phyloP scores from a whole-genome alignment of 2,797 vertebrate genomes.

The Propithecus deckenii region DNA sequence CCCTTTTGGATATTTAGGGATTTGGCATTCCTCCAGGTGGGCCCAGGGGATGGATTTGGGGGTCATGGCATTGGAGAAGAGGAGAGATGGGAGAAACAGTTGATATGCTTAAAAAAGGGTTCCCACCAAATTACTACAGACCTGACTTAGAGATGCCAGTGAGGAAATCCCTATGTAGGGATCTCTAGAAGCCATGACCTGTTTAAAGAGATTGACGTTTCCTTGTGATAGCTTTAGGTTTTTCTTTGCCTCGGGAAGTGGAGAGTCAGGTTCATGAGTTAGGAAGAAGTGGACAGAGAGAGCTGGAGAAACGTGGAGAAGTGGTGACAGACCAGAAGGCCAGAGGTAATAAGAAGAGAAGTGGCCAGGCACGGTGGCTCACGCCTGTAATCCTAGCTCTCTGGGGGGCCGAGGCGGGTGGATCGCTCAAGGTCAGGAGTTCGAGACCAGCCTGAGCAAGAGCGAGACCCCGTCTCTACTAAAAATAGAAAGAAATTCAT shows the following conservation, averaged over 20 bases:
- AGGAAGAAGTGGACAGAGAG: neutral
- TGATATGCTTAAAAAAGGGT: neutral
- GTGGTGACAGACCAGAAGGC: neutral
- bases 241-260: constrained; percentile 10
- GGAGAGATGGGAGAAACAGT: neutral
- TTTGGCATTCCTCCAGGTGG: neutral
- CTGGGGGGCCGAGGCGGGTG: too few relatives aligned
- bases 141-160: neutral
- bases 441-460: too few relatives aligned
- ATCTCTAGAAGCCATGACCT: constrained; percentile 20
- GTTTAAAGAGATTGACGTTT: constrained; percentile 34
- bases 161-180: neutral
- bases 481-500: too few relatives aligned
- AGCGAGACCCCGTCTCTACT: too few relatives aligned
- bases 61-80: neutral
- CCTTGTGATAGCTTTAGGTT: constrained; percentile 8
- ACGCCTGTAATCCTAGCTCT: too few relatives aligned
- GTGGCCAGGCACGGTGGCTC: too few relatives aligned
- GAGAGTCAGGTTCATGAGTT: neutral
- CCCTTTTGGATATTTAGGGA: constrained; percentile 36
- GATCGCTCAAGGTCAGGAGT: too few relatives aligned
- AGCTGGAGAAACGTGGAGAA: neutral
- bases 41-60: neutral
- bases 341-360: neutral
- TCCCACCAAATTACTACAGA: neutral